A percentile compares a stretch with the other conserved stretches of the same genome.
Evolutionary conservation across 30 jellyfish, hydroid and myxozoan genomes (phyloP).

Genomic region (Nemopilema nomurai): DNA sequence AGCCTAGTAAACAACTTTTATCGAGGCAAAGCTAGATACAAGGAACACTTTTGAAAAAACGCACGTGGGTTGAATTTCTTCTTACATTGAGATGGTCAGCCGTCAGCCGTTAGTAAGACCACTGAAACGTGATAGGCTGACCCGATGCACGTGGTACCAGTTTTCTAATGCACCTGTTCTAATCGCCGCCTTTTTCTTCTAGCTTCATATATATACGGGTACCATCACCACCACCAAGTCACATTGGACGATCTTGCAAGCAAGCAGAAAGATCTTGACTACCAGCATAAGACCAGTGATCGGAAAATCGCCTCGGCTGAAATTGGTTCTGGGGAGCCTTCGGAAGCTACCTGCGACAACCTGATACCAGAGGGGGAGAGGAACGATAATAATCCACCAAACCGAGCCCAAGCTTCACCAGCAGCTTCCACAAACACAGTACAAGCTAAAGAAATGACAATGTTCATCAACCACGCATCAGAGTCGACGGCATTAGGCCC

Average conservation of each 20-base stretch:
- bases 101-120: slow-evolving; percentile 70
- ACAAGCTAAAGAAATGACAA: slow-evolving; percentile 69
- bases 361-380: slow-evolving; percentile 61
- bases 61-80: slow-evolving; percentile 28
- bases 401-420: slow-evolving; percentile 45
- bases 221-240: slow-evolving; percentile 80
- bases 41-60: background rate
- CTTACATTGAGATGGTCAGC: slow-evolving; percentile 45
- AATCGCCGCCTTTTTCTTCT: slow-evolving; percentile 44
- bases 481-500: slow-evolving; percentile 77
- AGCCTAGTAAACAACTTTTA: too few relatives aligned
- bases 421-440: slow-evolving; percentile 60
- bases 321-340: slow-evolving; percentile 1
- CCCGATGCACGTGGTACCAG: slow-evolving; percentile 78
- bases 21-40: too few relatives aligned
- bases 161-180: slow-evolving; percentile 74
- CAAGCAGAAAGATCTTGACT: slow-evolving; percentile 50
- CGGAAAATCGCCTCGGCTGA: slow-evolving; percentile 15
- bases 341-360: slow-evolving; percentile 45
- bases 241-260: slow-evolving; percentile 53
- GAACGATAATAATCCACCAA: slow-evolving; percentile 60
- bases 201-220: slow-evolving; percentile 86
- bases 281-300: slow-evolving; percentile 83
- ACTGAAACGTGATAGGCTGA: slow-evolving; percentile 60
- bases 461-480: slow-evolving; percentile 71